Evolutionary conservation across 2,797 vertebrate genomes (phyloP), one percentile per base, ranked within the genome.

Genomic region (Zenarchopterus dispar): DNA sequence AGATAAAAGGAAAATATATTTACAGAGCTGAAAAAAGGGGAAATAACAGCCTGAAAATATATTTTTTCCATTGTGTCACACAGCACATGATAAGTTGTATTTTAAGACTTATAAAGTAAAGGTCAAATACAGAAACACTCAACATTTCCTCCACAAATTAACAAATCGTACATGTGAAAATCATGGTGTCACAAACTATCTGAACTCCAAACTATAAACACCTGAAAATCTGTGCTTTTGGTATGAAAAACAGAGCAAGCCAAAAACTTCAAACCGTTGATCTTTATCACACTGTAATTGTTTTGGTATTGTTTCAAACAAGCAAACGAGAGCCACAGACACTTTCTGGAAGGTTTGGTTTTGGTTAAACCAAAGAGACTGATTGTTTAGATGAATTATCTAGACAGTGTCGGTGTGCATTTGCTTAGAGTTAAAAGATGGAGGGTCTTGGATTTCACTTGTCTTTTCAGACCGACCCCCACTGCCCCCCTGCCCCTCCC

Each of bases 351-450:
- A 81, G 65, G 41, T 67, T 88, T 69, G 83, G 82, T 80, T 87
- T 73, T 43, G 16, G 67, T 85, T 89, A 90, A 91, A 89, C 82
- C 82, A 69, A 90, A 84, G 88, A 92, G 90, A 91, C 85, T 84
- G 90, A 84, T 84, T 92, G 93, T 92, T 93, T 90, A 84, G 85
- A 90, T 89, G 81, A 92, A 92, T 91, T 91, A 93, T 92, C 89
- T 91, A 89, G 92, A 93, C 91, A 91, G 82, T 86, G 92, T 93
- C 93, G 86, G 83, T 88, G 85, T 88, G 86, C 80, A 93, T 93
- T 93, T 92, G 80, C 84, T 70, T 54, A 73, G 84, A 87, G 84
- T 36, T 31, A 67, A 71, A 80, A 82, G 87, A 87, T 74, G 78
- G 69, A 81, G 31, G 75, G 83, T 77, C 77, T 92, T 81, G 70